Base-by-base conservation (phyloP, 2,888 invertebrate species). In the Drosophila borealis region DNA sequence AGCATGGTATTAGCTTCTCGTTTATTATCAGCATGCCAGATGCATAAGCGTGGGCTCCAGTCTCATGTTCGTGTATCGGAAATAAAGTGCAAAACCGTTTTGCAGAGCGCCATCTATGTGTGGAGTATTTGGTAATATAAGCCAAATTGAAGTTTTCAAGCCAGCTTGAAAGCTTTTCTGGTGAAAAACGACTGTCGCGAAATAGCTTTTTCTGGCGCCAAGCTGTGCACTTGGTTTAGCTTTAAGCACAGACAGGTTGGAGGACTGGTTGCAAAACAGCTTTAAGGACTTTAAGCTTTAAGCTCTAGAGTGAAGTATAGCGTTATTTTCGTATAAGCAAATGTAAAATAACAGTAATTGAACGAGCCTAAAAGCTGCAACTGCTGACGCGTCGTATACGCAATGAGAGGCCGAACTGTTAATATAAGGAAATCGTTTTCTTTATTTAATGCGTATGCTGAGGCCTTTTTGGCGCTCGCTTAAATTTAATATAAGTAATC, bases 361-460 rank as follows among this genome's bases (percentile, higher is more conserved):
- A 9, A 21, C 6, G 4, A 34, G 21, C 45, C 2, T 3, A 36
- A 36, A 37, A 54, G 36, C 54, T 5, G 1, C 29, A n/a, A 5
- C 53, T 44, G 29, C n/a, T 44, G 36, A 29, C 41, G 17, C 5
- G 4, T 4, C 48, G 14, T 10, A 19, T 14, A 46, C 14, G 17
- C 9, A 41, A 41, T 42, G 19, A 61, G 57, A 65, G 14, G 25
- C 49, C 55, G 29, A 42, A 29, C 44, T 64, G 14, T 17, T 82
- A 80, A 74, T 81, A 68, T 84, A 86, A 87, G 75, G 84, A 83
- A 86, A 84, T 84, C 78, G 71, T 74, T 81, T 79, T 78, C 76
- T 76, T 82, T 82, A 85, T 82, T 29, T 85, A 77, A 79, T 66
- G 65, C 64, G 48, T 70, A 50, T 77, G 83, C 61, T 67, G 72